These are phyloP conservation scores for Cephus pulcher DNA, from an alignment of 2,888 invertebrate species.

Conservation along the genomic window DNA sequence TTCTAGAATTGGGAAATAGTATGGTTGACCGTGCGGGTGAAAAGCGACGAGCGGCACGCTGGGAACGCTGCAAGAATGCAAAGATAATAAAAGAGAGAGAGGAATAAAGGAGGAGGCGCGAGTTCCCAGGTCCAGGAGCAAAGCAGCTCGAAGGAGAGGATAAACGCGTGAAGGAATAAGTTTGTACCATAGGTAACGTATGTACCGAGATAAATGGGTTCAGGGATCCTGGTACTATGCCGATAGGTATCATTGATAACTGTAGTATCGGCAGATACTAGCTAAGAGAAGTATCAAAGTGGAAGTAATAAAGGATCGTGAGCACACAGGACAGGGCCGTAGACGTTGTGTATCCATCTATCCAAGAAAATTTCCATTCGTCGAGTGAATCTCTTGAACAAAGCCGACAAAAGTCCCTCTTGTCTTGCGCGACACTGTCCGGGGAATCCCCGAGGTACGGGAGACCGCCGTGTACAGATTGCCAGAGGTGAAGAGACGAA, in stretches of 20 bases:
- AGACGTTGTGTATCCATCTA: not conserved
- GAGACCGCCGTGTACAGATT: not conserved
- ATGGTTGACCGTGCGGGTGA: not conserved
- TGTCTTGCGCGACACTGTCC: not conserved
- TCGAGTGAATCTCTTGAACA: not conserved
- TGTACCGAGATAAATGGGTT: not conserved
- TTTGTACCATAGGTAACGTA: not conserved
- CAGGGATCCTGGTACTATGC: not conserved
- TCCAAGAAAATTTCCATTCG: not conserved
- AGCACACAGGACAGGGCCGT: not conserved
- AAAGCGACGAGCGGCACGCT: constrained; percentile 13
- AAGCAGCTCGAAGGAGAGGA: constrained; percentile 43
- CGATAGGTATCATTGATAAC: not conserved
- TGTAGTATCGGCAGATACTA: not conserved
- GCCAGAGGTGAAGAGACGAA: not conserved
- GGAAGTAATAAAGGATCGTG: not conserved
- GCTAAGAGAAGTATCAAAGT: not conserved
- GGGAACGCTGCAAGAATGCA: constrained; percentile 54
- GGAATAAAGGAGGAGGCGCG: constrained; percentile 40
- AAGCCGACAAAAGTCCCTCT: not conserved
- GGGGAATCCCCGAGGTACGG: not conserved
- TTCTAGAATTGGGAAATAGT: not conserved
- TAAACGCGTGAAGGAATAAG: constrained; percentile 15
- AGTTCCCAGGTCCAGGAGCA: constrained; percentile 55
- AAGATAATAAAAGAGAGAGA: constrained; percentile 16